These are phyloP conservation scores for Dasyornis broadbenti DNA, from an alignment of 2,113 vertebrate species.

Conservation along the genomic window DNA sequence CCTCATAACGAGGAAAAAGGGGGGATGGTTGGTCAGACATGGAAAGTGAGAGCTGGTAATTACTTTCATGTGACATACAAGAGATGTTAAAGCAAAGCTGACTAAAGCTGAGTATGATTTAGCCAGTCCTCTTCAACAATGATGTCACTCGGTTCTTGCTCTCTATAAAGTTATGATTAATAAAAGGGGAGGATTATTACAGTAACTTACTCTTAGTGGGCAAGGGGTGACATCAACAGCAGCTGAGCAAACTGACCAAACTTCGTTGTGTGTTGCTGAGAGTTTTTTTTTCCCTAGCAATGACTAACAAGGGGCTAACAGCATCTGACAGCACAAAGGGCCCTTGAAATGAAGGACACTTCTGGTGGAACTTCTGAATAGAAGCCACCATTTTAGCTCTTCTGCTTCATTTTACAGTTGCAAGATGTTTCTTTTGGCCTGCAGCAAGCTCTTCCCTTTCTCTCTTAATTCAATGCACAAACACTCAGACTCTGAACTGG, in stretches of 20 bases:
- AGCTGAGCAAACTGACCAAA: constrained; percentile 79
- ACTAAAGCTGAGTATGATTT: constrained; percentile 70
- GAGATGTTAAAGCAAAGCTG: constrained; percentile 71
- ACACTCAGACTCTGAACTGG: background rate
- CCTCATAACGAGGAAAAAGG: constrained; percentile 7
- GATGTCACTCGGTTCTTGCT: constrained; percentile 72
- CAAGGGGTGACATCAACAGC: constrained; percentile 73
- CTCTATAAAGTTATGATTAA: constrained; percentile 76
- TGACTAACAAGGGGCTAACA: constrained; percentile 74
- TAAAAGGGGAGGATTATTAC: constrained; percentile 76
- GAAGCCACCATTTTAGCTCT: constrained; percentile 43
- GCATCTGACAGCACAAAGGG: constrained; percentile 65
- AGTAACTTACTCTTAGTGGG: constrained; percentile 74
- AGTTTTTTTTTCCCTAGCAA: background rate
- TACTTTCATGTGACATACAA: constrained; percentile 69
- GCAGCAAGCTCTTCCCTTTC: background rate
- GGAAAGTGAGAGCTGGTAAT: constrained; percentile 68
- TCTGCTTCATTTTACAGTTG: background rate
- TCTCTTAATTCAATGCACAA: background rate
- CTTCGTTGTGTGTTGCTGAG: constrained; percentile 55
- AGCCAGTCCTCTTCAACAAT: constrained; percentile 64
- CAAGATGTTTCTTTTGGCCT: background rate
- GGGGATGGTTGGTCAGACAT: constrained; percentile 46
- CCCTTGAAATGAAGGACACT: constrained; percentile 54
- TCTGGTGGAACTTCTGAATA: constrained; percentile 35